Evolutionary conservation across 2,888 invertebrate genomes (phyloP).

Genomic region (Sympetrum striolatum): DNA sequence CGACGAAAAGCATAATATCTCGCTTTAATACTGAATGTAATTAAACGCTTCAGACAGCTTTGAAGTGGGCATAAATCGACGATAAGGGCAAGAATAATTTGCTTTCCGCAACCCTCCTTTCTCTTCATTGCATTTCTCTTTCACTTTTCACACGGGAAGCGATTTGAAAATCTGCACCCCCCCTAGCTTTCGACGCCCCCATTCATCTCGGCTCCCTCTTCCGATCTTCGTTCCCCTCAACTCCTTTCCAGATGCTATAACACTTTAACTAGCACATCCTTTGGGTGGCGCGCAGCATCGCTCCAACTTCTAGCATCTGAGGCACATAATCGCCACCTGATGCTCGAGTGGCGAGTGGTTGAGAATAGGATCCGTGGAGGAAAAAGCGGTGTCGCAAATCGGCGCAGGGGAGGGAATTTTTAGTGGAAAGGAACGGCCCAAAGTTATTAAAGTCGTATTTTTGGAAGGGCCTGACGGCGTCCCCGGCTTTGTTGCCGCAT

Average conservation of each 20-base stretch:
- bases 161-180: neutral
- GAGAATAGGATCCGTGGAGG: neutral
- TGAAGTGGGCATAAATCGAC: too few species aligned
- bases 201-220: neutral
- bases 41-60: too few species aligned
- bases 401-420: neutral
- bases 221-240: neutral
- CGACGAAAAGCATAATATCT: too few species aligned
- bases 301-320: neutral
- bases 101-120: neutral
- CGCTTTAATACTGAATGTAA: too few species aligned
- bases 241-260: neutral
- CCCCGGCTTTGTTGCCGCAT: neutral
- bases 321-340: constrained; percentile 1
- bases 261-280: neutral
- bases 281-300: neutral
- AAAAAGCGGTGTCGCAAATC: neutral
- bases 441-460: neutral
- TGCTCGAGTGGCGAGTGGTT: neutral
- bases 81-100: too few species aligned
- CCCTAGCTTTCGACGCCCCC: neutral
- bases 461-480: neutral
- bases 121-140: too few species aligned
- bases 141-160: too few species aligned
- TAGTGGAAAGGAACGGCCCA: neutral